These are phyloP conservation scores for Tetropium fuscum DNA, from an alignment of 2,888 invertebrate species.

Conservation along the genomic window DNA sequence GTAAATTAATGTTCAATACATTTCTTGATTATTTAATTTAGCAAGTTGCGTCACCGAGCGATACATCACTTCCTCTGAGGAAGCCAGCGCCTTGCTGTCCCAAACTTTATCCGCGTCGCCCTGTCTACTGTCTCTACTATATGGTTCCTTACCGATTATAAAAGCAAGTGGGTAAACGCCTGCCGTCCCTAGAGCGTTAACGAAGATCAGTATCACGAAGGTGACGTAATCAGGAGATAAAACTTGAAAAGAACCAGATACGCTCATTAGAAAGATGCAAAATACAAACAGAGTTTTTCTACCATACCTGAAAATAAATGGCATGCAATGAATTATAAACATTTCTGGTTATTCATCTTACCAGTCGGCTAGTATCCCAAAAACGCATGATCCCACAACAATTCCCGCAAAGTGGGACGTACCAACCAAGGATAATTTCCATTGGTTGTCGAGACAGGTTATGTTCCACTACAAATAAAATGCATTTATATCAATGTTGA, in stretches of 20 bases:
- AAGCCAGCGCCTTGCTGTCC: too few species aligned
- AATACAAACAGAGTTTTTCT: slow-evolving; percentile 71
- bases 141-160: slow-evolving; percentile 69
- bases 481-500: too few species aligned
- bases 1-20: too few species aligned
- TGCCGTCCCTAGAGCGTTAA: slow-evolving; percentile 73
- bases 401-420: slow-evolving; percentile 74
- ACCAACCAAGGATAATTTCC: slow-evolving; percentile 73
- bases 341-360: slow-evolving; percentile 50
- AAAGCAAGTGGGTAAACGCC: slow-evolving; percentile 73
- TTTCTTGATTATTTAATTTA: too few species aligned
- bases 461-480: slow-evolving; percentile 68
- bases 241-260: slow-evolving; percentile 70
- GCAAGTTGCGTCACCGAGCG: too few species aligned
- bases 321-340: slow-evolving; percentile 52
- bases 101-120: too few species aligned
- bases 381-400: slow-evolving; percentile 71
- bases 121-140: too few species aligned
- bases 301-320: slow-evolving; percentile 67
- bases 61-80: too few species aligned
- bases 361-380: slow-evolving; percentile 74
- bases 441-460: slow-evolving; percentile 72
- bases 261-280: slow-evolving; percentile 70
- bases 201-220: slow-evolving; percentile 68
- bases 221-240: slow-evolving; percentile 68